These are phyloP conservation scores for Helarctos malayanus DNA, from an alignment of 2,797 vertebrate genomes.

Conservation along the genomic window DNA sequence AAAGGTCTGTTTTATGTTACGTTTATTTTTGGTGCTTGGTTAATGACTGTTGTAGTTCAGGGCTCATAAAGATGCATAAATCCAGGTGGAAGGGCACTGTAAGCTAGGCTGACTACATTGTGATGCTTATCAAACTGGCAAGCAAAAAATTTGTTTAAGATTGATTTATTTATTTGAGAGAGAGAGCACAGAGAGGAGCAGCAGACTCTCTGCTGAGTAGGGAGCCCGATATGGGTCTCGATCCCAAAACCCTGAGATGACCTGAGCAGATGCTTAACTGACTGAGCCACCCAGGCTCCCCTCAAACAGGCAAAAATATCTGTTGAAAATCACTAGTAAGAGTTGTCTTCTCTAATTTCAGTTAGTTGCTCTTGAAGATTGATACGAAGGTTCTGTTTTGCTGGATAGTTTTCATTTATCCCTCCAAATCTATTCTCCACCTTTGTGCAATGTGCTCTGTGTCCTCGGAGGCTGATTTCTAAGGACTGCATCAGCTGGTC, in stretches of 20 bases:
- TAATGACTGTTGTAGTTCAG: neutral
- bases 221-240: too few relatives aligned
- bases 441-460: neutral
- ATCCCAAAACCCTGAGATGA: too few relatives aligned
- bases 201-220: too few relatives aligned
- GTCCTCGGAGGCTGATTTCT: constrained; percentile 40
- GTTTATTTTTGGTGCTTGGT: constrained; percentile 55
- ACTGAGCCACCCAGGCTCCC: too few relatives aligned
- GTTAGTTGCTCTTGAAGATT: constrained; percentile 43
- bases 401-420: constrained; percentile 31
- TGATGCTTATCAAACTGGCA: neutral
- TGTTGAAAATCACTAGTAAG: constrained; percentile 48
- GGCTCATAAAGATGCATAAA: constrained; percentile 8
- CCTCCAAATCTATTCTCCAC: neutral
- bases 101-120: neutral
- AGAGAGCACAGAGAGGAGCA: too few relatives aligned
- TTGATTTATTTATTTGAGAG: too few relatives aligned
- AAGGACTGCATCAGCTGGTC: neutral
- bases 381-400: neutral
- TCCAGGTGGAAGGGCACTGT: neutral
- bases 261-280: too few relatives aligned
- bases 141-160: neutral
- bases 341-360: constrained; percentile 48
- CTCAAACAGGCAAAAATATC: constrained; percentile 30
- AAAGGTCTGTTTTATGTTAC: constrained; percentile 51